These are phyloP conservation scores for Piaya cayana DNA, from an alignment of 2,113 vertebrate genomes.

Conservation along the genomic window DNA sequence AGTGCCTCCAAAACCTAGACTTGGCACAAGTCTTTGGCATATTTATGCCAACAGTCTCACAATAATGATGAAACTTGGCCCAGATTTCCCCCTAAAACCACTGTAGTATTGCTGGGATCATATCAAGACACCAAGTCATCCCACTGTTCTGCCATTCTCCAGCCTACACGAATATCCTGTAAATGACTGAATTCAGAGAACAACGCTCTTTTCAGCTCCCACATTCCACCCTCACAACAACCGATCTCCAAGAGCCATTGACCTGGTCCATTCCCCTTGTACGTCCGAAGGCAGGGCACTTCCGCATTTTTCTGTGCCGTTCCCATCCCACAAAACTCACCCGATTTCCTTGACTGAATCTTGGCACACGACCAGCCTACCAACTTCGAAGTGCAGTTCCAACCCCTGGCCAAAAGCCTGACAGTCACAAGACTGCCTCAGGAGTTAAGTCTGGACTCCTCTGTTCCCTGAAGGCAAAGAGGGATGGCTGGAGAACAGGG, in stretches of 20 bases:
- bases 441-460: not conserved
- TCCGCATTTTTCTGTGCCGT: not conserved
- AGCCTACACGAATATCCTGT: not conserved
- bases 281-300: not conserved
- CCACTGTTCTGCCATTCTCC: not conserved
- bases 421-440: not conserved
- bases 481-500: not conserved
- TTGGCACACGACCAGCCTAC: constrained; percentile 20
- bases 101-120: not conserved
- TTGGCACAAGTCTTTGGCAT: not conserved
- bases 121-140: not conserved
- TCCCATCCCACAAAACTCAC: not conserved
- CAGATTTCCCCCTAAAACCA: not conserved
- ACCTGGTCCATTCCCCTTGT: not conserved
- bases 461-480: constrained; percentile 1
- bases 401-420: not conserved
- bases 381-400: not conserved
- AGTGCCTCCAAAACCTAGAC: not conserved
- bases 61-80: not conserved
- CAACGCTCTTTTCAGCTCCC: not conserved
- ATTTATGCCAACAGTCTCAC: too few relatives aligned
- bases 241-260: not conserved
- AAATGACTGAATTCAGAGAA: not conserved
- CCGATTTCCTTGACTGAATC: not conserved
- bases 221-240: not conserved